Base-by-base conservation (phyloP, 2,888 invertebrate genomes). In the Euplagia quadripunctaria region DNA sequence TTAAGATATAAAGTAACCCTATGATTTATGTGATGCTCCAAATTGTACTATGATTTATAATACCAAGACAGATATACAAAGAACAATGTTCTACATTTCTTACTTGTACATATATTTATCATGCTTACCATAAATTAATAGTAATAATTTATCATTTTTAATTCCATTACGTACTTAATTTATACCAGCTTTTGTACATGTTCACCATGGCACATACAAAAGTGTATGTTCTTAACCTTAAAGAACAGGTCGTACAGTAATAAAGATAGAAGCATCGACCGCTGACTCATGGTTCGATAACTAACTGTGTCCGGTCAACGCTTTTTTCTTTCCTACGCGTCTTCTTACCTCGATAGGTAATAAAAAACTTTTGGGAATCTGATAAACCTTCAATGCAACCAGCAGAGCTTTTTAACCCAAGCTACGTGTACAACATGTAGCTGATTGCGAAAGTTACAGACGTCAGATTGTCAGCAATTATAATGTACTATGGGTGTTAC, bases 1-100 rank as follows among this genome's bases (percentile, higher is more conserved):
- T 81, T 70, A 69, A 79, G 78, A 73, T 75, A 77, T 85, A 79
- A 79, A 76, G 63, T 82, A 76, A 77, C 78, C 68, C 76, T 72
- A 61, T 84, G 85, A 82, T 82, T 82, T 77, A 82, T 82, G 71
- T 68, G 78, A 64, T 64, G 74, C 72, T 84, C 71, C 68, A 76
- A 82, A 77, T 79, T 76, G 73, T 79, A 66, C 58, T 69, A 61
- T 74, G 79, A 77, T 82, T 84, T 84, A 82, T 77, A 73, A 67
- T 73, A 72, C 11, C 64, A 63, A 64, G 64, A 83, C n/a, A 58
- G 75, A 67, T 71, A 68, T 72, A 74, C 49, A 79, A 78, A 84
- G 74, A 77, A 70, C 42, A 66, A 49, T 52, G 70, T 63, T 70
- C 43, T 52, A 69, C 46, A 12, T 69, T 69, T 46, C 17, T 16